Percentiles rank a stretch among this genome's conserved stretches.
phyloP scores from a whole-genome alignment of 2,888 invertebrate species.

The Tenthredo amoena region DNA sequence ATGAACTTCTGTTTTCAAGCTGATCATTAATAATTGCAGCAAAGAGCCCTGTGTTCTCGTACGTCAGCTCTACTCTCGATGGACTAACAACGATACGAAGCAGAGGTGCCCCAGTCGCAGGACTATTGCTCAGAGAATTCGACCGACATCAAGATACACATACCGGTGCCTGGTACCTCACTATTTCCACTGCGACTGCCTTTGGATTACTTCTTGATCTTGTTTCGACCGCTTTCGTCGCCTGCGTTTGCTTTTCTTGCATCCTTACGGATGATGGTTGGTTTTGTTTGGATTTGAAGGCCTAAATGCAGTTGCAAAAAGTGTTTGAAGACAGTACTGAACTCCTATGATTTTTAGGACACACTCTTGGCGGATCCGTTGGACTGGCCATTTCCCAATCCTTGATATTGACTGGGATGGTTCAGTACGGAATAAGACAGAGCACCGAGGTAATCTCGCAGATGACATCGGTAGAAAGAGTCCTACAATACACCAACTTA shows the following conservation, averaged over 20 bases:
- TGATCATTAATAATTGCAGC: constrained; percentile 70
- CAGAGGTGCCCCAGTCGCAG: constrained; percentile 83
- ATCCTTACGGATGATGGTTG: constrained; percentile 81
- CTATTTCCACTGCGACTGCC: constrained; percentile 83
- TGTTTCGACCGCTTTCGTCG: constrained; percentile 84
- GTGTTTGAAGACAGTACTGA: neutral
- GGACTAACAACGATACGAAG: constrained; percentile 94
- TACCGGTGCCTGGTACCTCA: constrained; percentile 85
- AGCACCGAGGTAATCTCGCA: constrained; percentile 87
- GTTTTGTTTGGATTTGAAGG: neutral
- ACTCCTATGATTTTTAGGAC: constrained; percentile 72
- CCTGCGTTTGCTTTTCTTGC: constrained; percentile 83
- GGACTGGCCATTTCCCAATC: constrained; percentile 87
- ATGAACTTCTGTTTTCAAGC: neutral
- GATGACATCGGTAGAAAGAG: constrained; percentile 90
- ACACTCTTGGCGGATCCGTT: constrained; percentile 83
- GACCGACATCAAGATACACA: constrained; percentile 86
- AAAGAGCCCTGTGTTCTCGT: constrained; percentile 94
- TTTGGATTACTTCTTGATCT: constrained; percentile 89
- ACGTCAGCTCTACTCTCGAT: constrained; percentile 90
- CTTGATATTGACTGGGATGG: constrained; percentile 86
- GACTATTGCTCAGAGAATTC: constrained; percentile 86
- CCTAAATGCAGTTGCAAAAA: neutral
- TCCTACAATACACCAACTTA: constrained; percentile 88
- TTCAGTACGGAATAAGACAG: constrained; percentile 89